Base-by-base conservation (phyloP, 2,113 vertebrate genomes). In the Daphoenositta chrysoptera region DNA sequence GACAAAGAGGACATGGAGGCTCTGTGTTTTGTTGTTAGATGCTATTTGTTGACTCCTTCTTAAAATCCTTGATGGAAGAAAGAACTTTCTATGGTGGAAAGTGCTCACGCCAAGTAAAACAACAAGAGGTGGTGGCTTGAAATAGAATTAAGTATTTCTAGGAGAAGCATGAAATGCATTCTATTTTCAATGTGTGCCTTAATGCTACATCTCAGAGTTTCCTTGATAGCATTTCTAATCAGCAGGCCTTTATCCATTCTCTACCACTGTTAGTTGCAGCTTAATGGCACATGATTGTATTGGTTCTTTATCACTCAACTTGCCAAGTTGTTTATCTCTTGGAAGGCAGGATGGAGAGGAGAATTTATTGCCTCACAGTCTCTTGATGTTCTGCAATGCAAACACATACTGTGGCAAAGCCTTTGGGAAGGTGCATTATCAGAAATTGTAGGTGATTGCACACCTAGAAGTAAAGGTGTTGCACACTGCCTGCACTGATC, bases 261-360 rank as follows among this genome's bases (percentile, higher is more conserved):
- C 63, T 48, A 17, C 61, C 45, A 40, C 27, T 69, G 27, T 84
- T 89, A 76, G 42, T 63, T 93, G 73, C 78, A 85, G 23, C 73
- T 87, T 91, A 83, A 93, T 94, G 89, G 65, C 33, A 12, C 56
- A 28, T 60, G 71, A 82, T 93, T 93, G 21, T 75, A 48, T 54
- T 56, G 53, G 17, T 87, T 78, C 75, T 96, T 91, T 96, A 85
- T 94, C 63, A 42, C 48, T 94, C 37, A 61, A 51, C 33, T 94
- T 93, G 53, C 57, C 66, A 80, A 83, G 56, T 45, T 16, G 0
- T 87, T 93, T 76, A 42, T 93, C 45, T 91, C 73, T 85, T 65
- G 27, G 47, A 72, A 58, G 51, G 71, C 44, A 64, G 69, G 17
- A 82, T 35, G 42, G 57, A 79, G 45, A 51, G 40, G 51, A 90